phyloP scores from a whole-genome alignment of 2,888 invertebrate species.

The Leucophenga maculata region DNA sequence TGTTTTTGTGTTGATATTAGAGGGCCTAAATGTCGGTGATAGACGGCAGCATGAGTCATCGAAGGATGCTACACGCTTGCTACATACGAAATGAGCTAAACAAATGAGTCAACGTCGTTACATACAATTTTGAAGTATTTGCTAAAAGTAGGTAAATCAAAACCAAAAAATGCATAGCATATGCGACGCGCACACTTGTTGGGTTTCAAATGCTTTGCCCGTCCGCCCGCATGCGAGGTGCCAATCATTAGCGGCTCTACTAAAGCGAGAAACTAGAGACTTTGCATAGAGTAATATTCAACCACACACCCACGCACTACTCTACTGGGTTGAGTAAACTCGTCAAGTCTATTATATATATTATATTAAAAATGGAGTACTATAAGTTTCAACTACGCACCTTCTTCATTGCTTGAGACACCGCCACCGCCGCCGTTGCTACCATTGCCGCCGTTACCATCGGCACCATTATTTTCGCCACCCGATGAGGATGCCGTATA shows the following conservation, averaged over 20 bases:
- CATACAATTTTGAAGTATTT: background rate
- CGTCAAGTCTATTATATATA: no score
- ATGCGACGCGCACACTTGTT: constrained; percentile 53
- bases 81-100: background rate
- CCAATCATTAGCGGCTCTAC: no score
- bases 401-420: constrained; percentile 51
- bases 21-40: no score
- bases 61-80: background rate
- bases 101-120: no score
- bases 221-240: constrained; percentile 31
- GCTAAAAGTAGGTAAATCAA: background rate
- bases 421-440: constrained; percentile 52
- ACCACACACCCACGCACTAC: constrained; percentile 37
- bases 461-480: constrained; percentile 20
- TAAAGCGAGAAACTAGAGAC: no score
- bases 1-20: background rate
- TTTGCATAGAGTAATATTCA: background rate
- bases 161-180: background rate
- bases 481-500: constrained; percentile 57
- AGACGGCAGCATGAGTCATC: background rate
- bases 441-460: constrained; percentile 42
- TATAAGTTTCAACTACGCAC: constrained; percentile 43
- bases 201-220: constrained; percentile 52
- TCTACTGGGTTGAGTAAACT: no score
- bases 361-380: no score